Conservation (phyloP, 2,113 vertebrate species). For the Neofelis nebulosa region DNA sequence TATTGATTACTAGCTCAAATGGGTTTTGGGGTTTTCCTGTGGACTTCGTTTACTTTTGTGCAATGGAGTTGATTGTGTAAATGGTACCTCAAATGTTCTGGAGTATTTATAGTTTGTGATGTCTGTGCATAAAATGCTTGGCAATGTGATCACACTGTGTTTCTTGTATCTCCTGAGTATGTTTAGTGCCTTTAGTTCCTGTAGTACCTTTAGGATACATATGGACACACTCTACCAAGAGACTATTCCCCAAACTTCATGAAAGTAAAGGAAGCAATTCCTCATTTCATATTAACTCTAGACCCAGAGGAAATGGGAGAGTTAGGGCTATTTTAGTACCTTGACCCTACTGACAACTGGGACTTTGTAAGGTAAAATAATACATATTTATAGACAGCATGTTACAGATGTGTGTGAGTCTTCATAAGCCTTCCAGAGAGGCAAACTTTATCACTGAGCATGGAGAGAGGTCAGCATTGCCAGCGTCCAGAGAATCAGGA, state of each 20-base stretch:
- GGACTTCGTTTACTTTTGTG: not conserved
- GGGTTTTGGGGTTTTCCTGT: not conserved
- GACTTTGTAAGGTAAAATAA: not conserved
- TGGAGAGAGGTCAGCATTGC: not conserved
- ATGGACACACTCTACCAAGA: not conserved
- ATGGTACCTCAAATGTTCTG: rapidly evolving
- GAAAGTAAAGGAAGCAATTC: not conserved
- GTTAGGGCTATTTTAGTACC: not conserved
- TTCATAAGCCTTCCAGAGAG: not conserved
- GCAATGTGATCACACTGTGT: rapidly evolving
- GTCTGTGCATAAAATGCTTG: not conserved
- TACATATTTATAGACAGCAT: rapidly evolving
- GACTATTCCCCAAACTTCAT: not conserved
- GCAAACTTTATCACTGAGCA: not conserved
- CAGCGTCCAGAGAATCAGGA: not conserved
- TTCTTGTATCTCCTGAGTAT: not conserved
- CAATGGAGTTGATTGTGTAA: not conserved
- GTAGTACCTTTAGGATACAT: not conserved
- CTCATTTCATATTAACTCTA: not conserved
- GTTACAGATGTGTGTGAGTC: not conserved
- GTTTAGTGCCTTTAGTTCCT: not conserved
- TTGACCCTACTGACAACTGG: not conserved
- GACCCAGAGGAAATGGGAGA: not conserved
- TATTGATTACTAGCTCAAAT: not conserved
- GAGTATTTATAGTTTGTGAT: rapidly evolving